Percentiles rank a stretch among this genome's conserved stretches.
Conservation (phyloP, 1,140 invertebrate species). For the Venustaconcha ellipsiformis region DNA sequence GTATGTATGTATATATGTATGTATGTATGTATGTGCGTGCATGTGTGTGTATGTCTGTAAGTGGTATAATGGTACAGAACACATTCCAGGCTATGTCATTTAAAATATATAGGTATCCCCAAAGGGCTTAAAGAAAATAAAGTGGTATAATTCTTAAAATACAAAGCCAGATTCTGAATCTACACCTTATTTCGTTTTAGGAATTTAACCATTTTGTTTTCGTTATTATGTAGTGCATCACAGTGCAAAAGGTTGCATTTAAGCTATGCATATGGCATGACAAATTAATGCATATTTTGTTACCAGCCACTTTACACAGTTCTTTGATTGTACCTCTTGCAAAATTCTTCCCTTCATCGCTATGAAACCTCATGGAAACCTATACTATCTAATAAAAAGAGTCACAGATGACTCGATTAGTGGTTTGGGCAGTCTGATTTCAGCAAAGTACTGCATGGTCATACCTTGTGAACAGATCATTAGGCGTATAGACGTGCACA, state of each 20-base stretch:
- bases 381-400: background rate
- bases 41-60: background rate
- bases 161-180: too few species aligned
- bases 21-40: background rate
- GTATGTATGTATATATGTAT: background rate
- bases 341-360: slow-evolving; percentile 28
- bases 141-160: too few species aligned
- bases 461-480: background rate
- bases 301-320: slow-evolving; percentile 27
- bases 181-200: too few species aligned
- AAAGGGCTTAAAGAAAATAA: too few species aligned
- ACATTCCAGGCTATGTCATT: too few species aligned
- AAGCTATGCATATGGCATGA: too few species aligned
- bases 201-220: too few species aligned
- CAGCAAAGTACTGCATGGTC: background rate
- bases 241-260: too few species aligned
- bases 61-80: too few species aligned
- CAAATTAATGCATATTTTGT: background rate
- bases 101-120: too few species aligned
- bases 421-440: slow-evolving; percentile 16
- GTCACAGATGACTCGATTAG: slow-evolving; percentile 1
- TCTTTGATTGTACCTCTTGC: slow-evolving; percentile 31
- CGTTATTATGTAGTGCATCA: too few species aligned
- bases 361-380: slow-evolving; percentile 25
- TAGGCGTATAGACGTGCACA: slow-evolving; percentile 2